These are phyloP conservation scores for Bos indicus DNA, from an alignment of 2,113 vertebrate species.

Conservation along the genomic window DNA sequence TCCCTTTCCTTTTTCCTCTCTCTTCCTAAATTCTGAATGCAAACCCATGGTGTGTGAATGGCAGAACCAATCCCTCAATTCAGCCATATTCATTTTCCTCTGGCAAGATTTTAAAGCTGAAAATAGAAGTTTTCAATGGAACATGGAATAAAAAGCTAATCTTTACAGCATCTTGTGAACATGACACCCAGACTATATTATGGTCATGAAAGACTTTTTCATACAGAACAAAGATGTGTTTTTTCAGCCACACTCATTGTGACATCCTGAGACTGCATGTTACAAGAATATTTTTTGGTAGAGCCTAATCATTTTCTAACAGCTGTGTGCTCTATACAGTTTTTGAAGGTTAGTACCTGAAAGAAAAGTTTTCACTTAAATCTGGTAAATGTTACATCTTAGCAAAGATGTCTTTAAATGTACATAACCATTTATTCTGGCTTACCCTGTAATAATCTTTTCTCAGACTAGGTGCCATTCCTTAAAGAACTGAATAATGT, in stretches of 20 bases:
- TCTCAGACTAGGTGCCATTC: slow-evolving; percentile 38
- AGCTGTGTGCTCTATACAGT: slow-evolving; percentile 30
- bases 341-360: slow-evolving; percentile 29
- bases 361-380: background rate
- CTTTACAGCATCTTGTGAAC: slow-evolving; percentile 26
- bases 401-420: slow-evolving; percentile 25
- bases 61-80: slow-evolving; percentile 36
- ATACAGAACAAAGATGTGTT: background rate
- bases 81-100: slow-evolving; percentile 50
- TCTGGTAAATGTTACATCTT: background rate
- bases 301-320: slow-evolving; percentile 13
- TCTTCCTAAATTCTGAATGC: slow-evolving; percentile 28
- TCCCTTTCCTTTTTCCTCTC: background rate
- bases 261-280: background rate
- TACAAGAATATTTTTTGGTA: background rate
- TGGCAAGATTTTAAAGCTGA: slow-evolving; percentile 34
- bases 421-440: background rate
- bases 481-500: slow-evolving; percentile 53
- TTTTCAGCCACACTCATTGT: background rate
- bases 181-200: slow-evolving; percentile 37
- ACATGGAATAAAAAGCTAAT: slow-evolving; percentile 50
- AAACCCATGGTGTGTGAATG: slow-evolving; percentile 2
- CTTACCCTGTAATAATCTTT: slow-evolving; percentile 55
- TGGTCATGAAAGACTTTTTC: slow-evolving; percentile 43
- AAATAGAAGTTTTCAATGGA: slow-evolving; percentile 37